Evolutionary conservation across 2,113 vertebrate species (phyloP).

Genomic region (Myocastor coypus): DNA sequence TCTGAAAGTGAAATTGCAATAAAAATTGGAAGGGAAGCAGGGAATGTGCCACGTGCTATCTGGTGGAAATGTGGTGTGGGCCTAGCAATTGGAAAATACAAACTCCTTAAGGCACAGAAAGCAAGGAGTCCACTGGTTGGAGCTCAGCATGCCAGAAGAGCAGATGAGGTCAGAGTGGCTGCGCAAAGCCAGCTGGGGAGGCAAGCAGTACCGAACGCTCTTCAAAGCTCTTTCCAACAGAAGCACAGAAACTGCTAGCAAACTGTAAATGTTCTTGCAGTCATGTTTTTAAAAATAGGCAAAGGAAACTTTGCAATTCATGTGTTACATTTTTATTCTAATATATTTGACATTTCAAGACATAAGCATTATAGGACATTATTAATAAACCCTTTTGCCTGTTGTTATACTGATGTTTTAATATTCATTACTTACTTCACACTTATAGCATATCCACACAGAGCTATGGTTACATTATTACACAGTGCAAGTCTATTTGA

Average conservation of each 20-base stretch:
- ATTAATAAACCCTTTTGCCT: neutral
- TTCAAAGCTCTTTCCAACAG: neutral
- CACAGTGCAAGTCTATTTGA: neutral
- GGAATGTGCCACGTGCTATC: neutral
- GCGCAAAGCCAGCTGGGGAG: neutral
- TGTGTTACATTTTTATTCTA: neutral
- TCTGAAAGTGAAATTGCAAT: constrained; percentile 34
- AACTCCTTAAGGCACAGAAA: neutral
- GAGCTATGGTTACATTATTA: neutral
- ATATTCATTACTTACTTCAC: neutral
- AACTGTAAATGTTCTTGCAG: neutral
- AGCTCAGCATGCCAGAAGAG: neutral
- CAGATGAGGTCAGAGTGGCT: neutral
- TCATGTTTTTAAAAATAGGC: neutral
- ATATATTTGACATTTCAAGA: constrained; percentile 4
- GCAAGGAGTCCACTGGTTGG: neutral
- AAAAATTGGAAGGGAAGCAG: neutral
- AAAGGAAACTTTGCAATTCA: neutral
- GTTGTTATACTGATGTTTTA: constrained; percentile 11
- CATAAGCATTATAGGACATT: neutral
- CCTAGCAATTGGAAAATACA: neutral
- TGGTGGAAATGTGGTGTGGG: neutral
- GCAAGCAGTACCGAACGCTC: neutral
- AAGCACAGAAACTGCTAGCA: neutral
- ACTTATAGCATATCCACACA: neutral